These are phyloP conservation scores for Fistularia tabacaria DNA, from an alignment of 2,797 vertebrate species.

Conservation along the genomic window DNA sequence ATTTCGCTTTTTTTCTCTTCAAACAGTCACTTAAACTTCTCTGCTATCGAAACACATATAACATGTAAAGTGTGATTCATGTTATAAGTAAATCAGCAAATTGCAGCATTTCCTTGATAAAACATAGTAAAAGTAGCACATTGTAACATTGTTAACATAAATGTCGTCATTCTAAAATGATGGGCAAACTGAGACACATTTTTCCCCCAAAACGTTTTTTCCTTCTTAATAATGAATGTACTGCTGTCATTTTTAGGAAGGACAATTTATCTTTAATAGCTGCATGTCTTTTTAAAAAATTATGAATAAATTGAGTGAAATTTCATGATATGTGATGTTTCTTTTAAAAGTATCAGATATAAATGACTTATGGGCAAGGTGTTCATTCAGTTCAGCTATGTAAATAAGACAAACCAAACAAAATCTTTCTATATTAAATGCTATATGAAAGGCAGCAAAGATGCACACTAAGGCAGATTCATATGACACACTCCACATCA, in stretches of 20 bases:
- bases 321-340: slow-evolving; percentile 55
- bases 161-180: slow-evolving; percentile 11
- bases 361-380: slow-evolving; percentile 55
- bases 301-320: slow-evolving; percentile 44
- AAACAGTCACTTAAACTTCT: no score
- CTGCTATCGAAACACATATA: no score
- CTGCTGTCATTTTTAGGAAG: slow-evolving; percentile 23
- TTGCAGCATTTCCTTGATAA: slow-evolving; percentile 40
- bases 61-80: no score
- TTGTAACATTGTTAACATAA: slow-evolving; percentile 29
- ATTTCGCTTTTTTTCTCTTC: no score
- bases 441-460: slow-evolving; percentile 88
- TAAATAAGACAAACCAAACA: slow-evolving; percentile 66
- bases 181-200: slow-evolving; percentile 44
- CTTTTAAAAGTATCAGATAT: slow-evolving; percentile 62
- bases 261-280: slow-evolving; percentile 37
- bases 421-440: slow-evolving; percentile 71
- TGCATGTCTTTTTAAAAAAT: slow-evolving; percentile 49
- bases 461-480: slow-evolving; percentile 90
- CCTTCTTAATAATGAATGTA: slow-evolving; percentile 40
- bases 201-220: not conserved
- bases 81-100: not conserved
- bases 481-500: slow-evolving; percentile 65
- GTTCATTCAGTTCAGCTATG: slow-evolving; percentile 62
- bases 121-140: slow-evolving; percentile 31